Base-by-base conservation (phyloP, 1,140 invertebrate genomes). In the Drosophila baimaii region DNA sequence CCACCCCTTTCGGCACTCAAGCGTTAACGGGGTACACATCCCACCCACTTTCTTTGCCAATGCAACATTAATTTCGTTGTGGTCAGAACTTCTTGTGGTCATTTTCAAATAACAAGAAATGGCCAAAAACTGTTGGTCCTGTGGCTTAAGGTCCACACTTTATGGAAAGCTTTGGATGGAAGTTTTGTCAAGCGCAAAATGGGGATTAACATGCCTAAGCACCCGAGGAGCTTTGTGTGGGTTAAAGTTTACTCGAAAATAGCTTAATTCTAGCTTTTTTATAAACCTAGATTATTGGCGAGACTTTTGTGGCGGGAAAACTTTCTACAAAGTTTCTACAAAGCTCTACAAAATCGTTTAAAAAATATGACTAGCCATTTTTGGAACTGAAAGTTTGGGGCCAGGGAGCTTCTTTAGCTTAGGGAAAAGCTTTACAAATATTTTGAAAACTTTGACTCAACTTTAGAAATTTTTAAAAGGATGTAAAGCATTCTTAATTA, bases 21-120 rank as follows among this genome's bases (percentile, higher is more conserved):
- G 37, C 54, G 37, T 39, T 39, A 54, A 62, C 15, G 46, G n/a
- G n/a, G 17, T 17, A 8, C 23, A n/a, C n/a, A n/a, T n/a, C n/a
- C n/a, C n/a, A 47, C 35, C 31, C 56, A 7, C 4, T 15, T 19
- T 6, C 57, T 3, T 19, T 12, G n/a, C 7, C 49, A 15, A 12
- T 15, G 31, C 33, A 47, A 27, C 68, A 71, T 70, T 66, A 57
- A 71, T 47, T 57, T 70, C 25, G 15, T 15, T 57, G 41, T 21
- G 68, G 65, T 71, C 68, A 70, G 27, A 70, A 57, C 64, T 39
- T 39, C 23, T 25, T 57, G 51, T 23, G 25, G 33, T 43, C 27
- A 47, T 43, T 52, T 65, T 69, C 44, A 51, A 51, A 69, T 43
- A 23, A 9, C 12, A 3, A 10, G 5, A 9, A 10, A n/a, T 13